Evolutionary conservation across 2,888 invertebrate species (phyloP).

Genomic region (Strigamia crassipes): DNA sequence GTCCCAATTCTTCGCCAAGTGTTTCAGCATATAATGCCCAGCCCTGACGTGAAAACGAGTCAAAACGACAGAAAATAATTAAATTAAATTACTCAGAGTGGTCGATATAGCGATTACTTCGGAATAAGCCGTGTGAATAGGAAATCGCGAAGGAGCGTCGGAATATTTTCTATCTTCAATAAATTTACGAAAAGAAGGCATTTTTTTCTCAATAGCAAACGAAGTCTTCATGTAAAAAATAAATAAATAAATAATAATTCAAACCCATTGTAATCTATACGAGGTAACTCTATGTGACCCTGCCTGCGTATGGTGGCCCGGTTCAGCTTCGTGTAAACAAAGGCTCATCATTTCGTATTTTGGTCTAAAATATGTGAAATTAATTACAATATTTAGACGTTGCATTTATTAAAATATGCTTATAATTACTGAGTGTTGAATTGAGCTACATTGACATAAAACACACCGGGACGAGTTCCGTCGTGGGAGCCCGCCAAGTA

Average conservation of each 20-base stretch:
- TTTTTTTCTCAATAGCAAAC: slow-evolving; percentile 49
- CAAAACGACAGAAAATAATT: too few relatives aligned
- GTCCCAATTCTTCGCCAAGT: slow-evolving; percentile 57
- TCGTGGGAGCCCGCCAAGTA: slow-evolving; percentile 57
- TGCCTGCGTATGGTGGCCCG: slow-evolving; percentile 60
- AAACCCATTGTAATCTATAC: too few relatives aligned
- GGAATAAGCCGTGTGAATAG: slow-evolving; percentile 55
- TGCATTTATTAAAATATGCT: slow-evolving; percentile 33
- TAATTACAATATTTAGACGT: not conserved
- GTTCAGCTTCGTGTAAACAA: slow-evolving; percentile 58
- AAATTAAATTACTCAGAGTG: too few relatives aligned
- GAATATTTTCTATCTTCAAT: slow-evolving; percentile 56
- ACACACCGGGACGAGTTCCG: slow-evolving; percentile 55
- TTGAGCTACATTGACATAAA: slow-evolving; percentile 55
- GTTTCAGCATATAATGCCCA: slow-evolving; percentile 59
- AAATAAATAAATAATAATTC: not conserved
- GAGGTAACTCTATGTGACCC: not conserved
- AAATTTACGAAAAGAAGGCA: slow-evolving; percentile 54
- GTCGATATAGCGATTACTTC: slow-evolving; percentile 52
- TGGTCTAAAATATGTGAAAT: slow-evolving; percentile 52
- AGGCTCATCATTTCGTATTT: slow-evolving; percentile 58
- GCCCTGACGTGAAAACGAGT: slow-evolving; percentile 52
- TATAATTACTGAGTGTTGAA: slow-evolving; percentile 53
- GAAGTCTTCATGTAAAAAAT: slow-evolving; percentile 52
- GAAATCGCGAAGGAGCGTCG: slow-evolving; percentile 55